phyloP scores from a whole-genome alignment of 2,113 vertebrate species.

The Puffinus mauretanicus region DNA sequence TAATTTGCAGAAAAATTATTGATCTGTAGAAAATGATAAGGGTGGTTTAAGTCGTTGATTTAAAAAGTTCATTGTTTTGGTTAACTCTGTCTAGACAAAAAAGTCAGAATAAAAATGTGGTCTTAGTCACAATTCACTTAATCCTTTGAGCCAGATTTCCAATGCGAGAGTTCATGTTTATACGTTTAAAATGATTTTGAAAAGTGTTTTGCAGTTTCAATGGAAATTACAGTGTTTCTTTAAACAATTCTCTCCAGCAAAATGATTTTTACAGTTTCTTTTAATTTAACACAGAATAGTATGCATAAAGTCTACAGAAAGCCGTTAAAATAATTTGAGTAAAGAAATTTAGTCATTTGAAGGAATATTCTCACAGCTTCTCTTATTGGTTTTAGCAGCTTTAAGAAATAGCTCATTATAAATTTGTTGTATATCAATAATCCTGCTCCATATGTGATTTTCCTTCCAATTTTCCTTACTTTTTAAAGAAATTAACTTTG shows the following conservation, averaged over 20 bases:
- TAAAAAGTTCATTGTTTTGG: not conserved
- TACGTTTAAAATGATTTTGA: not conserved
- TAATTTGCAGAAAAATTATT: not conserved
- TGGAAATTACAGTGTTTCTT: not conserved
- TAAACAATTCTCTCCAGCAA: not conserved
- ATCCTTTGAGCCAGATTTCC: not conserved
- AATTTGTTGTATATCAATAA: not conserved
- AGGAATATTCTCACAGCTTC: not conserved
- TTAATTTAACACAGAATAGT: not conserved
- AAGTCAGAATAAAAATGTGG: not conserved
- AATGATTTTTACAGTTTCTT: not conserved
- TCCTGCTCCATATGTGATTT: not conserved
- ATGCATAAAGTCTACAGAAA: not conserved
- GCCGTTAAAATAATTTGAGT: not conserved
- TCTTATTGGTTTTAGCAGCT: not conserved
- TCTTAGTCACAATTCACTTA: not conserved
- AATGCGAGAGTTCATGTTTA: not conserved
- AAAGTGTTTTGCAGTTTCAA: not conserved
- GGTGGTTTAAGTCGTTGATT: not conserved
- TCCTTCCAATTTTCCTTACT: not conserved
- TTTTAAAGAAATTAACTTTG: not conserved
- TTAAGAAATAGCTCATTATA: not conserved
- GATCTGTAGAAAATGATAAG: not conserved
- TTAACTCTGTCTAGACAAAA: not conserved
- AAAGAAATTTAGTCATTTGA: not conserved